Evolutionary conservation across 2,113 vertebrate genomes (phyloP).

Genomic region (Hippopotamus amphibius): DNA sequence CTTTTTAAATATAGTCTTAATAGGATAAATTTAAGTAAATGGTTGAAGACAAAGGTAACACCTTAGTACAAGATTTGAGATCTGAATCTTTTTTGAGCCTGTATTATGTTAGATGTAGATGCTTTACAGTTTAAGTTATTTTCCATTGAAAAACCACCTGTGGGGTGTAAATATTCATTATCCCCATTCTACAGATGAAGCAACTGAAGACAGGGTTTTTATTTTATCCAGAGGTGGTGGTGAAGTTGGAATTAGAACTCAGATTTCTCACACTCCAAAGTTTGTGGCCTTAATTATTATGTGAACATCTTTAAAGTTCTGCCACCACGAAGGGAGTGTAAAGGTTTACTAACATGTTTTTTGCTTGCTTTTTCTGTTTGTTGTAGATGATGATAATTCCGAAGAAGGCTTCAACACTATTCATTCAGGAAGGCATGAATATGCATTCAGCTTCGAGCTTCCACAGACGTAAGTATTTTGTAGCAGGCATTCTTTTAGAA

Average conservation of each 20-base stretch:
- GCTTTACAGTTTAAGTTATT: neutral
- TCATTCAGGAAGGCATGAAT: slow-evolving; percentile 99
- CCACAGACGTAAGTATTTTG: slow-evolving; percentile 96
- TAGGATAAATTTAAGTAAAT: neutral
- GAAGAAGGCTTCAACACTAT: slow-evolving; percentile 98
- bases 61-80: neutral
- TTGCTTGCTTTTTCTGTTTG: slow-evolving; percentile 53
- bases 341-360: slow-evolving; percentile 22
- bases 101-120: neutral
- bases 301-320: accelerated
- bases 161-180: neutral
- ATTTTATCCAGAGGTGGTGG: neutral
- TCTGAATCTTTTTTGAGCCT: neutral
- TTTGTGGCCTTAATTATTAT: neutral
- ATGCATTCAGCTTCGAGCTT: slow-evolving; percentile 99
- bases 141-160: neutral
- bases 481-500: neutral
- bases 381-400: slow-evolving; percentile 96
- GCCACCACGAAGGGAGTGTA: neutral
- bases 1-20: neutral
- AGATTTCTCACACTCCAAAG: neutral
- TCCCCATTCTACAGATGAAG: neutral
- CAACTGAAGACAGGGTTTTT: neutral
- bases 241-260: neutral
- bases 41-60: neutral